Percentiles rank a stretch among this genome's conserved stretches.
phyloP scores from a whole-genome alignment of 2,113 vertebrate species.

The Tiliqua scincoides region DNA sequence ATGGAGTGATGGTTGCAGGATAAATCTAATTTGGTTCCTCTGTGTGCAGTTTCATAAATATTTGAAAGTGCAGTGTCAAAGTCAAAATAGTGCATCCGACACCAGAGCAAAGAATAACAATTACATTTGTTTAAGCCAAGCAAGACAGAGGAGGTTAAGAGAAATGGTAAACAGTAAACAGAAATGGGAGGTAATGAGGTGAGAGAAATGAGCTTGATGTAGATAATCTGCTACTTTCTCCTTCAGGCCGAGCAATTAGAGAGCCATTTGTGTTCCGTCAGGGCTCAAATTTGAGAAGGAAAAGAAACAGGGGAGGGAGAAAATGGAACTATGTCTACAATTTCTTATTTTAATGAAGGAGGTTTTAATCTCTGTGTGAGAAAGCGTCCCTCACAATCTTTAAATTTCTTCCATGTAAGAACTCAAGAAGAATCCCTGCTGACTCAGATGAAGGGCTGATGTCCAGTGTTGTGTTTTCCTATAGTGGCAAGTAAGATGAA shows the following conservation, averaged over 20 bases:
- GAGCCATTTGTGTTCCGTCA: constrained; percentile 44
- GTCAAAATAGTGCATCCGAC: constrained; percentile 21
- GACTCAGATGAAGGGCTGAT: no score
- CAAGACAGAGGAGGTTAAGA: constrained; percentile 29
- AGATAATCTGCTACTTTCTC: constrained; percentile 39
- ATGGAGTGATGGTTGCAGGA: background rate
- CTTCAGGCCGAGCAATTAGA: constrained; percentile 30
- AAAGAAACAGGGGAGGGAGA: constrained; percentile 25
- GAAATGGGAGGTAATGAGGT: constrained; percentile 15
- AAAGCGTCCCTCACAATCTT: background rate
- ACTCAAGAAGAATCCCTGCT: no score
- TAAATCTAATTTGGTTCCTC: background rate
- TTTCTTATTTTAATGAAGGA: constrained; percentile 13
- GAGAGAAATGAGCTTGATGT: constrained; percentile 32
- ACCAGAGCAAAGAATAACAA: constrained; percentile 17
- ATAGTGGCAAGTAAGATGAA: no score
- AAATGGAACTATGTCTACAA: constrained; percentile 27
- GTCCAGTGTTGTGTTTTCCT: no score
- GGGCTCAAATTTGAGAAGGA: constrained; percentile 45
- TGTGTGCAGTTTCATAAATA: constrained; percentile 44
- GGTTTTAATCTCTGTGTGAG: background rate
- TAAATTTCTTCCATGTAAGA: no score
- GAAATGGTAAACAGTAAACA: background rate
- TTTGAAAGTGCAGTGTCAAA: constrained; percentile 46
- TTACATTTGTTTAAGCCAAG: constrained; percentile 18